Conservation (phyloP, 2,888 invertebrate genomes). For the Alcis repandata region DNA sequence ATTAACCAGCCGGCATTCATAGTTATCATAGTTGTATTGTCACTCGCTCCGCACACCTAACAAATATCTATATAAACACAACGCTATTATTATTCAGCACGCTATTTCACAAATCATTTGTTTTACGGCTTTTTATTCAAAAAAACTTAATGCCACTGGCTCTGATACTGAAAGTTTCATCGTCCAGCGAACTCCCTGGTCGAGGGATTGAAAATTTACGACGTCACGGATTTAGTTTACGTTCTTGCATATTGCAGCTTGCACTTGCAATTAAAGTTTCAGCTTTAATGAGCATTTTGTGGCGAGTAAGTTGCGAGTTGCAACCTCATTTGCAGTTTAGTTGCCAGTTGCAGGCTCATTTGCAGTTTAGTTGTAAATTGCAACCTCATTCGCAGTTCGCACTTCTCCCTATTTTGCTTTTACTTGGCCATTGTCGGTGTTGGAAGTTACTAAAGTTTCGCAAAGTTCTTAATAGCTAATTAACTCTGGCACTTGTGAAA, state of each 20-base stretch:
- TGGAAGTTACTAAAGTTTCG: conserved; percentile 5
- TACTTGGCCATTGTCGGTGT: conserved; percentile 6
- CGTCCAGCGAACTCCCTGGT: conserved; percentile 13
- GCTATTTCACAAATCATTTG: not conserved
- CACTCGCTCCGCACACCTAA: no score
- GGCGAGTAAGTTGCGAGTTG: conserved; percentile 10
- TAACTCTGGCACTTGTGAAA: not conserved
- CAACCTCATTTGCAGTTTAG: conserved; percentile 22
- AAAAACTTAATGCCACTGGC: not conserved
- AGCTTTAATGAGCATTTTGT: conserved; percentile 26
- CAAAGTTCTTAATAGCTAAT: conserved; percentile 13
- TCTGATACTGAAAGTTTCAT: conserved; percentile 12
- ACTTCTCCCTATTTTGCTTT: conserved; percentile 7
- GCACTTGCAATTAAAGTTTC: conserved; percentile 28
- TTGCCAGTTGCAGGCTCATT: conserved; percentile 21
- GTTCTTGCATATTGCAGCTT: conserved; percentile 19
- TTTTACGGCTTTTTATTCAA: not conserved
- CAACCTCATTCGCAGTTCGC: conserved; percentile 23
- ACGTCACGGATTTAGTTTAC: conserved; percentile 15
- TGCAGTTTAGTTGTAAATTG: conserved; percentile 24
- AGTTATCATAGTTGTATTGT: no score
- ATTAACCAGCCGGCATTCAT: no score
- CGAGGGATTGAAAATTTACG: conserved; percentile 18
- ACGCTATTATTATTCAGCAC: not conserved
- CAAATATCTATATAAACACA: no score